Evolutionary conservation across 2,797 vertebrate species (phyloP).

Genomic region (Enoplosus armatus): DNA sequence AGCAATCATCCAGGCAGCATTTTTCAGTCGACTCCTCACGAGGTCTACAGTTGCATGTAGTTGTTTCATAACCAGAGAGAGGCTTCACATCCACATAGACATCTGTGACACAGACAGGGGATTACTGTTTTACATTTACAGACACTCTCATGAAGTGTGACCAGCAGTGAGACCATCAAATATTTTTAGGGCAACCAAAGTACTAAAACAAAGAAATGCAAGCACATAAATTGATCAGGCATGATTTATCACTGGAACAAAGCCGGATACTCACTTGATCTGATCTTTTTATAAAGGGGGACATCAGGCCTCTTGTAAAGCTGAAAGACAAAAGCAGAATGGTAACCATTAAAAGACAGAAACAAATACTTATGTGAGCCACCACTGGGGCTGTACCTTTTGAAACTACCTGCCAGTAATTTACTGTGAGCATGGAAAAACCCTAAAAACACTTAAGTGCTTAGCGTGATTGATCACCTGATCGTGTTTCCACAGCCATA

Average conservation of each 20-base stretch:
- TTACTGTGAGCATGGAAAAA: slow-evolving; percentile 26
- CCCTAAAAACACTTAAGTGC: slow-evolving; percentile 6
- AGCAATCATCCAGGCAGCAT: slow-evolving; percentile 95
- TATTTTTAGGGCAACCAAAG: slow-evolving; percentile 12
- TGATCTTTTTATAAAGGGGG: slow-evolving; percentile 88
- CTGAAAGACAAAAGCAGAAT: slow-evolving; percentile 68
- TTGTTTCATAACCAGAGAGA: slow-evolving; percentile 97
- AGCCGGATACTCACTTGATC: slow-evolving; percentile 83
- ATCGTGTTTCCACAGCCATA: slow-evolving; percentile 99
- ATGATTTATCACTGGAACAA: slow-evolving; percentile 35
- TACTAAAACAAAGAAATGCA: slow-evolving; percentile 2
- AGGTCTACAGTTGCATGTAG: slow-evolving; percentile 94
- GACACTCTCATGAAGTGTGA: neutral
- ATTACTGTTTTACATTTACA: slow-evolving; percentile 17
- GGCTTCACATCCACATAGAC: slow-evolving; percentile 99
- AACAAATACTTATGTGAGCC: slow-evolving; percentile 4
- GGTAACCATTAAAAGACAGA: slow-evolving; percentile 27
- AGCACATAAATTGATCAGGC: slow-evolving; percentile 6
- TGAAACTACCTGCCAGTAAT: neutral
- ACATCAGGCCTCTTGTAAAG: slow-evolving; percentile 88
- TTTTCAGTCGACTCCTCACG: slow-evolving; percentile 86
- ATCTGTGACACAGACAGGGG: slow-evolving; percentile 79
- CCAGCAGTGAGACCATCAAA: neutral
- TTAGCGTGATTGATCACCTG: slow-evolving; percentile 87
- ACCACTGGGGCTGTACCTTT: neutral